Evolutionary conservation across 2,797 vertebrate species (phyloP).

Genomic region (Acanthopagrus latus): DNA sequence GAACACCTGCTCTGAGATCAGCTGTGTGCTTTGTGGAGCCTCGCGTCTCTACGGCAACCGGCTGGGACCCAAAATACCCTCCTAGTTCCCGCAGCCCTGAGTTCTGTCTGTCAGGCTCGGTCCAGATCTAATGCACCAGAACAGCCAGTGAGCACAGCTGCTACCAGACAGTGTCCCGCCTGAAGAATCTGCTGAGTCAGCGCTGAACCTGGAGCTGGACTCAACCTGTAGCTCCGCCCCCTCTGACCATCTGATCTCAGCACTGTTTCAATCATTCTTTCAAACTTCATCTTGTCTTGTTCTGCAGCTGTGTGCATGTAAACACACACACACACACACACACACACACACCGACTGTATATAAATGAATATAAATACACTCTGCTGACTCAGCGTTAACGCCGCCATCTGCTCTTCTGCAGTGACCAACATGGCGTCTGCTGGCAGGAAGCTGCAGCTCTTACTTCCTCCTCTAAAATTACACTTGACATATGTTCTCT

Average conservation of each 20-base stretch:
- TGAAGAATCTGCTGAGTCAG: too few species aligned
- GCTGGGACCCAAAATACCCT: too few species aligned
- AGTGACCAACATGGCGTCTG: background rate
- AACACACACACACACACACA: background rate
- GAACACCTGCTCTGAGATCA: too few species aligned
- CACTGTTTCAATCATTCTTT: background rate
- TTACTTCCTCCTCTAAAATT: background rate
- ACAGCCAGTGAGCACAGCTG: too few species aligned
- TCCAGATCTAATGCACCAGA: too few species aligned
- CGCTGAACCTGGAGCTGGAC: background rate
- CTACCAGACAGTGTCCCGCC: too few species aligned
- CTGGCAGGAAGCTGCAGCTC: background rate
- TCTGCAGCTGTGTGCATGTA: background rate
- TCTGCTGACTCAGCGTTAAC: constrained; percentile 1
- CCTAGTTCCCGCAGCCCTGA: too few species aligned
- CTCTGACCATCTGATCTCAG: background rate
- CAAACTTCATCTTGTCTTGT: background rate
- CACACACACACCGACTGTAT: constrained; percentile 1
- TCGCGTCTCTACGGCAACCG: too few species aligned
- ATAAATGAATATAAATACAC: background rate
- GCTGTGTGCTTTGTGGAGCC: too few species aligned
- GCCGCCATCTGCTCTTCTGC: constrained; percentile 4
- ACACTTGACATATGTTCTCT: background rate
- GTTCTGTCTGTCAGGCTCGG: too few species aligned
- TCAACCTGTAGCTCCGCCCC: constrained; percentile 5